These are phyloP conservation scores for Tanytarsus gracilentus DNA, from an alignment of 2,888 invertebrate genomes.

Conservation along the genomic window DNA sequence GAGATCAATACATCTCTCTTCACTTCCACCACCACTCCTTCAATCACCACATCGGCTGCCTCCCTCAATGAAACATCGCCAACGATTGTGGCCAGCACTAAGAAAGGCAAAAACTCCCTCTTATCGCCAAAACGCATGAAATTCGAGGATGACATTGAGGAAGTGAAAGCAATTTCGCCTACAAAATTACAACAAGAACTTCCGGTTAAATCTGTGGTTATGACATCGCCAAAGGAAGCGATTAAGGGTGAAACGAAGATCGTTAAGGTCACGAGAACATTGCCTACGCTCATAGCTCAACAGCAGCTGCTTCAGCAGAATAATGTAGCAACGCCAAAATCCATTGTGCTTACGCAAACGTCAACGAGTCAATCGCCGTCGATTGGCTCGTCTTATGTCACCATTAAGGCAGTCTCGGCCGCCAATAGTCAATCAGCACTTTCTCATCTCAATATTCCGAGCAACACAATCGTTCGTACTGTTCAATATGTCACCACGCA, in stretches of 20 bases:
- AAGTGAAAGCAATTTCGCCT: constrained; percentile 10
- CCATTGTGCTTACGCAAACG: constrained; percentile 36
- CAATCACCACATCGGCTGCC: constrained; percentile 2
- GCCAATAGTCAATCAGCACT: constrained; percentile 29
- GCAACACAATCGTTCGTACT: constrained; percentile 24
- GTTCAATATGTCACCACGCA: constrained; percentile 27
- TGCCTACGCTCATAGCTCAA: constrained; percentile 25
- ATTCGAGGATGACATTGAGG: constrained; percentile 26
- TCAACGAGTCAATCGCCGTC: constrained; percentile 34
- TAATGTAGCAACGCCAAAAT: constrained; percentile 33
- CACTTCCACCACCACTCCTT: constrained; percentile 6
- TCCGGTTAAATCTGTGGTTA: constrained; percentile 13
- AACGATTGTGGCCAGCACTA: background rate
- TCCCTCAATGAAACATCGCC: constrained; percentile 11
- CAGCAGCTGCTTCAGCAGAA: background rate
- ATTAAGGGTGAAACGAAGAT: constrained; percentile 17
- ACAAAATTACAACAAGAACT: constrained; percentile 13
- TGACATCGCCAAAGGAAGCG: background rate
- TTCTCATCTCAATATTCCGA: constrained; percentile 27
- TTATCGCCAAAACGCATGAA: constrained; percentile 27
- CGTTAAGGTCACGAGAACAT: constrained; percentile 17
- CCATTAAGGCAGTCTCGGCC: constrained; percentile 36
- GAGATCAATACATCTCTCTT: constrained; percentile 34
- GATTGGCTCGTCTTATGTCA: constrained; percentile 34
- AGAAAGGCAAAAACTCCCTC: constrained; percentile 10